Conservation (phyloP, 2,797 vertebrate species). For the Hypotaenidia philippensis region DNA sequence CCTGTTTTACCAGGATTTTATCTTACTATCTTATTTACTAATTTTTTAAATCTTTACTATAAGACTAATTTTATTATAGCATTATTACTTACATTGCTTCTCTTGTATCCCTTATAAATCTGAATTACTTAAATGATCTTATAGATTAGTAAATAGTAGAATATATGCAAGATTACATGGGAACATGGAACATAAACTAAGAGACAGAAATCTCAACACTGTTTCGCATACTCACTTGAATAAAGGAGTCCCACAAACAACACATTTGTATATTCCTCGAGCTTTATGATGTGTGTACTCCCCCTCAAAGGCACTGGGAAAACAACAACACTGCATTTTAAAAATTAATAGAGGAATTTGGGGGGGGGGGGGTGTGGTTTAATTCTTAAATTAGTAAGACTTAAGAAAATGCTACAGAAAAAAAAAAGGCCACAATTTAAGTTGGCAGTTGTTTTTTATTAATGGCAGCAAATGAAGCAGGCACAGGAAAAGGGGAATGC, state of each 20-base stretch:
- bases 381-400: not conserved
- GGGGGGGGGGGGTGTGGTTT: accelerated
- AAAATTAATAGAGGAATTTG: not conserved
- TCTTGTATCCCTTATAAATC: not conserved
- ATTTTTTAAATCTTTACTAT: not conserved
- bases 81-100: not conserved
- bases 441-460: constrained; percentile 15
- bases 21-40: not conserved
- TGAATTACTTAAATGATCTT: not conserved
- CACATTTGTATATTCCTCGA: constrained; percentile 91
- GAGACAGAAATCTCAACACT: constrained; percentile 3
- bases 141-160: not conserved
- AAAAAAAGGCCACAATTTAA: not conserved
- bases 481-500: not conserved
- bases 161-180: not conserved
- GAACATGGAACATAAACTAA: not conserved
- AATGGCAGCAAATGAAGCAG: constrained; percentile 34
- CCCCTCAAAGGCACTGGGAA: constrained; percentile 92
- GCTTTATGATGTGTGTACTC: constrained; percentile 89
- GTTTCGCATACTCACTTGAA: constrained; percentile 88
- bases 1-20: not conserved
- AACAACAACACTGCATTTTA: constrained; percentile 62
- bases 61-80: not conserved
- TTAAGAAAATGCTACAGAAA: not conserved
- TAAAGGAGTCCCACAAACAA: constrained; percentile 89